Conservation (phyloP, 2,113 vertebrate genomes). For the Gallinago undulata region DNA sequence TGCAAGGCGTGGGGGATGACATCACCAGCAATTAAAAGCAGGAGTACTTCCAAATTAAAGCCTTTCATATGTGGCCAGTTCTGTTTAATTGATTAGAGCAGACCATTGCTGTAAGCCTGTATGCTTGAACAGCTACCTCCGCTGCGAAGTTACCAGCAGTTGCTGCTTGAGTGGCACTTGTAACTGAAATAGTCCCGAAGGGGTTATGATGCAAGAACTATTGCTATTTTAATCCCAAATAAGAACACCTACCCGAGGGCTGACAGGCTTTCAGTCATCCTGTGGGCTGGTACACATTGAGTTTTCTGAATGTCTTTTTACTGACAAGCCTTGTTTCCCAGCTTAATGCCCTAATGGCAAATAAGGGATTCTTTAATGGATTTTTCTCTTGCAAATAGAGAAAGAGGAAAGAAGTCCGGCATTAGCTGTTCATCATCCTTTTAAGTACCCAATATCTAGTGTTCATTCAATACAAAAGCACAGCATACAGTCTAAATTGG, state of each 20-base stretch:
- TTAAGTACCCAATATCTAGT: not conserved
- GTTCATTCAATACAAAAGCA: not conserved
- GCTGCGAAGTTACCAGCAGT: not conserved
- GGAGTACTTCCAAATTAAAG: not conserved
- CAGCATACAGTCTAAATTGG: not conserved
- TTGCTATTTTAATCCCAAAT: not conserved
- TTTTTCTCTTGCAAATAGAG: not conserved
- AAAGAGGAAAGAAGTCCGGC: not conserved
- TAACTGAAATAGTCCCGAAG: not conserved
- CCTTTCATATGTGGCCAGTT: not conserved
- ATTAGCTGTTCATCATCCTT: not conserved
- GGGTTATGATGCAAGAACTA: not conserved
- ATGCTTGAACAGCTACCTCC: not conserved
- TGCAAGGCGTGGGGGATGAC: not conserved
- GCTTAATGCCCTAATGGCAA: not conserved
- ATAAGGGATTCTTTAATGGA: not conserved
- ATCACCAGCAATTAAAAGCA: not conserved
- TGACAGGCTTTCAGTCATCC: not conserved
- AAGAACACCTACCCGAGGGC: not conserved
- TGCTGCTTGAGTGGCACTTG: not conserved
- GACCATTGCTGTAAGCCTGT: not conserved
- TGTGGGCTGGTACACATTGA: not conserved
- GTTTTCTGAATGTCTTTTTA: not conserved
- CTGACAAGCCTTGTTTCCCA: not conserved
- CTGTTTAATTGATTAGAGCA: not conserved